These are phyloP conservation scores for Eudorcas thomsonii DNA, from an alignment of 2,113 vertebrate species.

Conservation along the genomic window DNA sequence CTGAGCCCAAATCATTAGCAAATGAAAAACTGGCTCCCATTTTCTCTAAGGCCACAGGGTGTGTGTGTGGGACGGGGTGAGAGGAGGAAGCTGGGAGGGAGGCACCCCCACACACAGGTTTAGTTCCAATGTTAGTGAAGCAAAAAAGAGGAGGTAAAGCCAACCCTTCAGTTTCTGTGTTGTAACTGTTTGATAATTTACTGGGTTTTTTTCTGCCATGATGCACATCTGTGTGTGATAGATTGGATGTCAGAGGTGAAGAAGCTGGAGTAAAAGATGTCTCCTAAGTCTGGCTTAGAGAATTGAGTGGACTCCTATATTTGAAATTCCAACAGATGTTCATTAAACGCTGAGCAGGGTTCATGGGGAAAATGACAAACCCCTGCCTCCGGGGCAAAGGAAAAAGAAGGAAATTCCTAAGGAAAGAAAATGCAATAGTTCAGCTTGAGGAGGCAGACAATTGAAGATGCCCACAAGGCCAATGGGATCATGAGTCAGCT, in stretches of 20 bases:
- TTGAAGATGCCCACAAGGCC: background rate
- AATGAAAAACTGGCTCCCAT: conserved; percentile 25
- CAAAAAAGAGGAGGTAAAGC: background rate
- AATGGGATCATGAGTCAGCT: background rate
- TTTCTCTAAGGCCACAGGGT: background rate
- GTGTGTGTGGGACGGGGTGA: background rate
- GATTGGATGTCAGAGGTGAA: background rate
- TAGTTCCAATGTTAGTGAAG: conserved; percentile 4
- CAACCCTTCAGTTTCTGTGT: background rate
- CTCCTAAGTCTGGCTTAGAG: background rate
- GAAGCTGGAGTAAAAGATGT: background rate
- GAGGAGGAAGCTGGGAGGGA: background rate
- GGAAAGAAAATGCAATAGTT: background rate
- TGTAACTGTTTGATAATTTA: background rate
- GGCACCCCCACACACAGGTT: background rate
- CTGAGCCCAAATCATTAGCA: conserved; percentile 50
- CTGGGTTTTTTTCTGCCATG: background rate
- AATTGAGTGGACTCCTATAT: background rate
- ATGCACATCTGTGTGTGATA: background rate
- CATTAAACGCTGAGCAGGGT: background rate
- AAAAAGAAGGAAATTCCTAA: background rate
- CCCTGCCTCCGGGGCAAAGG: background rate
- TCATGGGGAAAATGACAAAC: background rate
- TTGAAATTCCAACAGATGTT: background rate
- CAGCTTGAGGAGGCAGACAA: background rate